phyloP scores from a whole-genome alignment of 37 sponge, comb jelly and placozoan species.

The Petrosia ficiformis region DNA sequence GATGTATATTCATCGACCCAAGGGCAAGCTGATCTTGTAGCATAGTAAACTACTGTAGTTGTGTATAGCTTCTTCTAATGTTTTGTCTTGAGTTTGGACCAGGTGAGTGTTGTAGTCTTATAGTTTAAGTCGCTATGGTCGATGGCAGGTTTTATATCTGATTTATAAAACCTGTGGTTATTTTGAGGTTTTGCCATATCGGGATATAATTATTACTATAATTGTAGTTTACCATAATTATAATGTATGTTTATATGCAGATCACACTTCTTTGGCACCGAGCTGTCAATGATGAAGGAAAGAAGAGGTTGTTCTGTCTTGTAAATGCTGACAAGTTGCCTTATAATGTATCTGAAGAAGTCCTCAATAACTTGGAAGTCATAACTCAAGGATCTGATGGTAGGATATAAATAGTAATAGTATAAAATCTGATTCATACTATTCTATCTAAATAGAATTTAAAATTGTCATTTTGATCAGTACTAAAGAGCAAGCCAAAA shows the following conservation, averaged over 20 bases:
- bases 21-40: too few relatives aligned
- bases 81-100: too few relatives aligned
- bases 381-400: conserved; percentile 6
- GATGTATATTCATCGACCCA: too few relatives aligned
- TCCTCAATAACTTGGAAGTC: not conserved
- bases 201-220: too few relatives aligned
- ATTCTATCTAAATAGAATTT: not conserved
- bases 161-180: too few relatives aligned
- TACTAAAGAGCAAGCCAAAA: not conserved
- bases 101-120: too few relatives aligned
- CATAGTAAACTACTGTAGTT: too few relatives aligned
- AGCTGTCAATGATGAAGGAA: conserved; percentile 9
- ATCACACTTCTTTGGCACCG: not conserved
- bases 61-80: too few relatives aligned
- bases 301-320: conserved; percentile 1
- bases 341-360: not conserved
- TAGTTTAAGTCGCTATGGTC: too few relatives aligned
- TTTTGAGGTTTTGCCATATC: too few relatives aligned
- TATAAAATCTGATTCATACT: not conserved
- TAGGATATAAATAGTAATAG: not conserved
- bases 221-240: not conserved
- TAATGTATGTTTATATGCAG: not conserved
- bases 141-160: too few relatives aligned
- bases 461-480: not conserved
- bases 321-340: conserved; percentile 7